Base-by-base conservation (phyloP, 2,113 vertebrate species). In the Ceratotherium simum region DNA sequence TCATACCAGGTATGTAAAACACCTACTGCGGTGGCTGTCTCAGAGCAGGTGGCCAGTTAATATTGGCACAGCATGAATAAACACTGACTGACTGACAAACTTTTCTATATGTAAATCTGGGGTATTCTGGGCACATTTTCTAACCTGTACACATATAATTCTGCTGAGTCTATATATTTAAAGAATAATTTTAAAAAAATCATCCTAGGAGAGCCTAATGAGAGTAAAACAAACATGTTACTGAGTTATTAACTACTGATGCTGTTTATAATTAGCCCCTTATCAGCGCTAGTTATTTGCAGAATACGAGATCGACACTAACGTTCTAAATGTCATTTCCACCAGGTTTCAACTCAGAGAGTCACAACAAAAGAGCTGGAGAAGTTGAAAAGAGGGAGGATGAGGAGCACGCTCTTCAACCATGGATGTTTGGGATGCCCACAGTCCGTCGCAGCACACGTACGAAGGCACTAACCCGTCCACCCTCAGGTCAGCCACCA, bases 141-240 rank as follows among this genome's bases (percentile, higher is more conserved):
- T 95, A 92, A 91, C 5, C 54, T 80, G 62, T 54, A 79, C 85
- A 93, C 46, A 78, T 94, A 97, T 98, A 96, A 98, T 97, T 98
- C 94, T 97, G 81, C 97, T 97, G 98, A 98, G 89, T 97, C 97
- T 98, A 97, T 98, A 97, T 97, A 97, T 97, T 98, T 98, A 98
- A 98, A 95, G 90, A 98, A 94, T 97, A 89, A 92, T 98, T 84
- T 23, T 56, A 46, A 91, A 93, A 92, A 84, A 89, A 36, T 54
- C 80, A 83, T 85, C 96, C 92, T 97, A 95, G 92, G 96, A 98
- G 93, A 98, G 95, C 48, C 95, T 98, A 98, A 98, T 97, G 98
- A 98, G 97, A 98, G 94, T 95, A 98, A 98, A 98, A 97, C 97
- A 99, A 98, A 98, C 97, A 98, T 98, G 98, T 98, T 97, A 98